A percentile compares a stretch with the other conserved stretches of the same genome.
Evolutionary conservation across 2,888 invertebrate species (phyloP).

Genomic region (Hydraecia micacea): DNA sequence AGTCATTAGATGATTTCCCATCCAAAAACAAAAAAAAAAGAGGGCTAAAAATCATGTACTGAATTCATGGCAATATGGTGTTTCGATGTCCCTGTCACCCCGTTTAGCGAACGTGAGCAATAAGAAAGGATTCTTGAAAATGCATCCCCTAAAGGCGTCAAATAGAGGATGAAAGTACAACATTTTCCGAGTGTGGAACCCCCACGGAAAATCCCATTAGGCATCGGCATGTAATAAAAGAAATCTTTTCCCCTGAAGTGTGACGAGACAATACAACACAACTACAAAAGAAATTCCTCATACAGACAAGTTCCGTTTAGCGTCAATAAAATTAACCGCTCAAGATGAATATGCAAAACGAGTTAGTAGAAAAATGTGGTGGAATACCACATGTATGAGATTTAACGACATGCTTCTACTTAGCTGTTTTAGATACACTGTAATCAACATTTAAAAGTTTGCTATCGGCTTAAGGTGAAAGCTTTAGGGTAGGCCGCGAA

Average conservation of each 20-base stretch:
- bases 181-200: too few species aligned
- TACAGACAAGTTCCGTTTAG: slow-evolving; percentile 27
- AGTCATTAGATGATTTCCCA: too few species aligned
- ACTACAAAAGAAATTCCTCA: slow-evolving; percentile 19
- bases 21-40: too few species aligned
- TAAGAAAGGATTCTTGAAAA: too few species aligned
- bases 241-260: background rate
- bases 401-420: slow-evolving; percentile 15
- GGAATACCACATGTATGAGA: background rate
- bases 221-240: background rate
- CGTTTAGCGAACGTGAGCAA: too few species aligned
- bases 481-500: background rate
- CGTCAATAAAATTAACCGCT: slow-evolving; percentile 50
- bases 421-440: slow-evolving; percentile 18
- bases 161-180: background rate
- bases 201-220: background rate
- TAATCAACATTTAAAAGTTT: slow-evolving; percentile 28
- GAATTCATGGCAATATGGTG: too few species aligned
- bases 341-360: slow-evolving; percentile 46
- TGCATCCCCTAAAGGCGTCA: too few species aligned
- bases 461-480: background rate
- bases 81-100: too few species aligned
- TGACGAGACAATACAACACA: slow-evolving; percentile 20
- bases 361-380: slow-evolving; percentile 48
- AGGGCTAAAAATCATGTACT: background rate